phyloP scores from a whole-genome alignment of 2,797 vertebrate genomes.

The Vireo griseus region DNA sequence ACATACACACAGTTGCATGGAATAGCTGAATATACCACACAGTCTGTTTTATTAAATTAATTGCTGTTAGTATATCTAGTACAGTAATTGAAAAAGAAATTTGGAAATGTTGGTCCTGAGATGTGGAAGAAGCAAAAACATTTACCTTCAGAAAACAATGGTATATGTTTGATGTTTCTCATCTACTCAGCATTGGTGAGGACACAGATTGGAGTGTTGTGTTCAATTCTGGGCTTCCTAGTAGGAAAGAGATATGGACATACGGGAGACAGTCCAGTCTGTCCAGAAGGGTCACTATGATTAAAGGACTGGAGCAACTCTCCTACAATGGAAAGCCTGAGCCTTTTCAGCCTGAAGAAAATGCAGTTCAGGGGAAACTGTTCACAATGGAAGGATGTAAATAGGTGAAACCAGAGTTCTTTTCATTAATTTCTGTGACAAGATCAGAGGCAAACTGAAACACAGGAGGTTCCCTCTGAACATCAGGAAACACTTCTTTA shows the following conservation, averaged over 20 bases:
- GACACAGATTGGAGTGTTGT: not conserved
- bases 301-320: not conserved
- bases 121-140: not conserved
- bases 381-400: not conserved
- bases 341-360: not conserved
- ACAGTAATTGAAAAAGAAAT: not conserved
- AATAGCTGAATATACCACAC: not conserved
- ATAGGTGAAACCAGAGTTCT: not conserved
- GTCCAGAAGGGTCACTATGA: not conserved
- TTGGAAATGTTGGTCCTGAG: not conserved
- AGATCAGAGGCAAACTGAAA: not conserved
- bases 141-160: not conserved
- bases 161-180: not conserved
- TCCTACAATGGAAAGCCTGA: not conserved
- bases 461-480: not conserved
- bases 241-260: not conserved
- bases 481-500: not conserved
- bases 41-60: slow-evolving; percentile 1
- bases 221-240: not conserved
- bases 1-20: not conserved
- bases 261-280: not conserved
- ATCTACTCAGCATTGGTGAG: not conserved
- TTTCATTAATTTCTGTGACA: not conserved
- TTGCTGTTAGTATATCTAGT: not conserved
- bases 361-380: not conserved